Evolutionary conservation across 2,113 vertebrate genomes (phyloP).

Genomic region (Pluvialis apricaria): DNA sequence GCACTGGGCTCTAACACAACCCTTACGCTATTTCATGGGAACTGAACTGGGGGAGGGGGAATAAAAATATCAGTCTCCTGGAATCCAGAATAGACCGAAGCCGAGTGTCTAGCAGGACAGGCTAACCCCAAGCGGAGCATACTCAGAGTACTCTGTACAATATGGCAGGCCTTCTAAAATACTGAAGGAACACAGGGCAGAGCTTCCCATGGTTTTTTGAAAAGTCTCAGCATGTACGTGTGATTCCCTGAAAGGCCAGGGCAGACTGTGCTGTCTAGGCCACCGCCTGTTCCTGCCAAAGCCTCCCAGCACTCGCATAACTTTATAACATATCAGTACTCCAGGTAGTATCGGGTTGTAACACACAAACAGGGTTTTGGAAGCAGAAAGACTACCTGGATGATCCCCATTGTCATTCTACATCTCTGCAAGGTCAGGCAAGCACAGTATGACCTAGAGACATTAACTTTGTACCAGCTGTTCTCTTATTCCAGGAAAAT

Average conservation of each 20-base stretch:
- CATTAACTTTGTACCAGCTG: slow-evolving; percentile 18
- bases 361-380: not conserved
- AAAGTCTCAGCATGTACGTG: not conserved
- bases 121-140: not conserved
- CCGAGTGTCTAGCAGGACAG: not conserved
- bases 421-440: slow-evolving; percentile 29
- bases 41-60: not conserved
- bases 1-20: not conserved
- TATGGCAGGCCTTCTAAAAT: not conserved
- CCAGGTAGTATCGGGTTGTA: not conserved
- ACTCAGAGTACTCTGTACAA: not conserved
- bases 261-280: not conserved
- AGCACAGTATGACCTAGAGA: not conserved
- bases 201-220: not conserved
- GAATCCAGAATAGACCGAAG: not conserved
- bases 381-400: not conserved
- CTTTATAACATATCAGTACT: not conserved
- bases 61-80: not conserved
- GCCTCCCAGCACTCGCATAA: not conserved
- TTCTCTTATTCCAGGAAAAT: slow-evolving; percentile 23
- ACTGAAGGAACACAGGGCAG: not conserved
- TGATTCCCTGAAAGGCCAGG: not conserved
- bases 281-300: not conserved
- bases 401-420: not conserved
- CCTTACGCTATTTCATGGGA: not conserved